Conservation (phyloP, 1,140 invertebrate genomes). For the Rhagoletis pomonella region DNA sequence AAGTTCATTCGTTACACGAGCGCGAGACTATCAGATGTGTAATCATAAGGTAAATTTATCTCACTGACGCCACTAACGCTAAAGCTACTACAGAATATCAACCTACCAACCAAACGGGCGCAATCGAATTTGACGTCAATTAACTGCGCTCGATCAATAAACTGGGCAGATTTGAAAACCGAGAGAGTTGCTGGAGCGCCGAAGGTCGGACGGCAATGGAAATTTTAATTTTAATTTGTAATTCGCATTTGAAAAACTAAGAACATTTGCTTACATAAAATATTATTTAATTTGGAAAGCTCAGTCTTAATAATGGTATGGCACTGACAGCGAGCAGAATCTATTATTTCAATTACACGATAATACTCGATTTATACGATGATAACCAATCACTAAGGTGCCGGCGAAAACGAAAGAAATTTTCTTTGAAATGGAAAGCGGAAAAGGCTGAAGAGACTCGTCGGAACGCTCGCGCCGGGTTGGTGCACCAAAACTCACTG, state of each 20-base stretch:
- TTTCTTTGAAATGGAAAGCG: constrained; percentile 24
- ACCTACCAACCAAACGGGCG: not conserved
- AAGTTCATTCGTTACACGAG: not conserved
- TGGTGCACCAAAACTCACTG: constrained; percentile 43
- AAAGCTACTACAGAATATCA: not conserved
- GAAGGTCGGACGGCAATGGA: not conserved
- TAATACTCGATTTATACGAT: not conserved
- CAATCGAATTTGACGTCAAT: constrained; percentile 6
- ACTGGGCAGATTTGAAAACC: not conserved
- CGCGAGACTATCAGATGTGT: constrained; percentile 15
- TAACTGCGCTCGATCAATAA: not conserved
- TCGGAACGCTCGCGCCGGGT: constrained; percentile 1
- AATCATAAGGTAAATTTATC: constrained; percentile 31
- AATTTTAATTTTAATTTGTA: not conserved
- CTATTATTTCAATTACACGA: constrained; percentile 8
- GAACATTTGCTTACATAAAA: constrained; percentile 20
- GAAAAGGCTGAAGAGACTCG: not conserved
- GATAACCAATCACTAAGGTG: not conserved
- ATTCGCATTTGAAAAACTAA: not conserved
- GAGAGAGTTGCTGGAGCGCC: not conserved
- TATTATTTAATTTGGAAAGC: not conserved
- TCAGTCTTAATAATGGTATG: not conserved
- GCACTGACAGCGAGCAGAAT: not conserved
- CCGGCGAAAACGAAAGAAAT: not conserved
- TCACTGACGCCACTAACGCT: not conserved